Conservation (phyloP, 2,113 vertebrate species). For the Dipodomys stephensi region DNA sequence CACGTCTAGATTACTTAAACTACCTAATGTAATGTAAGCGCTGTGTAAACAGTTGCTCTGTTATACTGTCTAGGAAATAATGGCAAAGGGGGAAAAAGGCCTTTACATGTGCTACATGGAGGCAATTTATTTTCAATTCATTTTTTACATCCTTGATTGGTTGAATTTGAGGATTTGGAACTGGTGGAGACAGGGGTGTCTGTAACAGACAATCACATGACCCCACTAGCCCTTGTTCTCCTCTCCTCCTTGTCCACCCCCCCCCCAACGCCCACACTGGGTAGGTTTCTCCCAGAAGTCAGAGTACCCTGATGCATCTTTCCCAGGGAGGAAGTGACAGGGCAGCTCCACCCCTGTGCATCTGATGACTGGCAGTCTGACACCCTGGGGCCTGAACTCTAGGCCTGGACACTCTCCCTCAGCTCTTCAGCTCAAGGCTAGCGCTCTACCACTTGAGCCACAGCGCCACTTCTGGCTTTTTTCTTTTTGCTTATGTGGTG, state of each 20-base stretch:
- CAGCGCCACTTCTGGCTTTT: no score
- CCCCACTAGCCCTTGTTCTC: no score
- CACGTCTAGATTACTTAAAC: no score
- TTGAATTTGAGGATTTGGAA: neutral
- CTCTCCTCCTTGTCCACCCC: neutral
- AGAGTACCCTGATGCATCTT: neutral
- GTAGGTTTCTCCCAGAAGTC: neutral
- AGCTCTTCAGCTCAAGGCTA: no score
- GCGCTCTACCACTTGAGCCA: no score
- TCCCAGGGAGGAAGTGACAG: neutral
- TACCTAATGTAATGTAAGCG: no score
- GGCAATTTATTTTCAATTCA: neutral
- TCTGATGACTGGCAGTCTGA: neutral
- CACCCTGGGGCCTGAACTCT: neutral
- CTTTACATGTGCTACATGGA: neutral
- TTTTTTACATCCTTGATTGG: neutral
- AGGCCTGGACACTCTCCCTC: no score
- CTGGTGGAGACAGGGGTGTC: no score
- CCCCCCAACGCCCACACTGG: neutral
- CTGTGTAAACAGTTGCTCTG: neutral
- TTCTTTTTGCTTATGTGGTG: no score
- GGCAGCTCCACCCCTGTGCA: neutral
- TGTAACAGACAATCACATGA: neutral
- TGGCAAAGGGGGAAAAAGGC: no score
- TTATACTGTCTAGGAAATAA: neutral